Evolutionary conservation across 2,113 vertebrate genomes (phyloP), one percentile per base, ranked within the genome.

Genomic region (Nestor notabilis): DNA sequence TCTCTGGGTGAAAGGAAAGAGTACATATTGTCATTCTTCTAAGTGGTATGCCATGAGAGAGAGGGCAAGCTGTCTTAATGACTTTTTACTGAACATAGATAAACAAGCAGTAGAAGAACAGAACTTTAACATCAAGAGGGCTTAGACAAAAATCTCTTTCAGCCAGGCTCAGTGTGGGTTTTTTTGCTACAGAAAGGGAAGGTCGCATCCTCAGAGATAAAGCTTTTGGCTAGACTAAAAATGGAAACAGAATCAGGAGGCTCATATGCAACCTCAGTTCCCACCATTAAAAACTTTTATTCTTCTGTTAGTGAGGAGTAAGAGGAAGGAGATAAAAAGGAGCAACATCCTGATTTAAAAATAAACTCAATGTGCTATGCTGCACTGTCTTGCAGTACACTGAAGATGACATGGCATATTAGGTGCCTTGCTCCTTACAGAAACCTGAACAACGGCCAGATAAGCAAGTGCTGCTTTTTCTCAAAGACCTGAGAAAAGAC

Each of bases 141-240:
- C 15, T 83, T 90, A 94, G 80, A 24, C 49, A 55, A n/a, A 87
- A n/a, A 1, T 21, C 33, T 81, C 64, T 69, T 81, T 58, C 2
- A 14, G 79, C 16, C 31, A 86, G 19, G 68, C 10, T 35, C 3
- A 1, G 20, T 33, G 49, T 49, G 58, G 58, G n/a, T n/a, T 35
- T 88, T 56, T 39, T 86, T 53, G 41, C 75, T 84, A 2, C 31
- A 50, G 53, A 89, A 64, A 46, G 44, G 5, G 44, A 61, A 80
- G 27, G 17, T 55, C 78, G 20, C 11, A 55, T 50, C 46, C 60
- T 90, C 49, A 61, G 74, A 83, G 49, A 53, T 74, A 18, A 86
- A 85, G 47, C 7, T 46, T 58, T 79, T 83, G 50, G 64, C 71
- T 74, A 29, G 46, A 74, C 49, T 88, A 83, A 93, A 93, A 96